These are phyloP conservation scores for Phragmatobia fuliginosa DNA, from an alignment of 2,888 invertebrate species.

Conservation along the genomic window DNA sequence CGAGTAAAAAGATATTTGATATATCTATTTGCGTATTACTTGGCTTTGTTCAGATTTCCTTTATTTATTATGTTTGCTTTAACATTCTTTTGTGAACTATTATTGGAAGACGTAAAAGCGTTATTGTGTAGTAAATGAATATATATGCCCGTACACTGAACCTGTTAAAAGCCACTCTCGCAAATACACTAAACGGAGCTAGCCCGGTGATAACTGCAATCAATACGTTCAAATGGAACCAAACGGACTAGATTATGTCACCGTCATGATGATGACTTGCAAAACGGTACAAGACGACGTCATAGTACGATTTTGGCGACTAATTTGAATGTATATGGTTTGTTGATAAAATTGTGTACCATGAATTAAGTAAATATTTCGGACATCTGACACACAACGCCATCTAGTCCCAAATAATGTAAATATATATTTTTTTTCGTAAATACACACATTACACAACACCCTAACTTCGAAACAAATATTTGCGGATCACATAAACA, in stretches of 20 bases:
- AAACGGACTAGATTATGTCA: background rate
- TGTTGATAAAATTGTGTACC: background rate
- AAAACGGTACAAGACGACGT: background rate
- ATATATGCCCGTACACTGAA: background rate
- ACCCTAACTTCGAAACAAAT: too few relatives aligned
- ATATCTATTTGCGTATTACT: background rate
- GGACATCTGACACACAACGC: too few relatives aligned
- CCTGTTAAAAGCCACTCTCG: background rate
- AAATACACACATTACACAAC: too few relatives aligned
- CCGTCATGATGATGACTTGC: background rate
- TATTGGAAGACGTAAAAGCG: background rate
- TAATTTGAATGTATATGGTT: too few relatives aligned
- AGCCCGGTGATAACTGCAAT: background rate
- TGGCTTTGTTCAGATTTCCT: background rate
- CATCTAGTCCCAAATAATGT: too few relatives aligned
- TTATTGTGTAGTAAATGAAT: background rate
- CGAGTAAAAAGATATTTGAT: background rate
- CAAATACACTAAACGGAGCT: background rate
- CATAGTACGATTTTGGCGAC: background rate
- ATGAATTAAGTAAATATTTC: too few relatives aligned
- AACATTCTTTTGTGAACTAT: background rate
- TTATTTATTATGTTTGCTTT: background rate
- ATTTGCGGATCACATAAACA: too few relatives aligned
- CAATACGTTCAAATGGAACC: background rate
- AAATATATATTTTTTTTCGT: too few relatives aligned